Conservation (phyloP, 2,113 vertebrate genomes). For the Trogon surrucura region DNA sequence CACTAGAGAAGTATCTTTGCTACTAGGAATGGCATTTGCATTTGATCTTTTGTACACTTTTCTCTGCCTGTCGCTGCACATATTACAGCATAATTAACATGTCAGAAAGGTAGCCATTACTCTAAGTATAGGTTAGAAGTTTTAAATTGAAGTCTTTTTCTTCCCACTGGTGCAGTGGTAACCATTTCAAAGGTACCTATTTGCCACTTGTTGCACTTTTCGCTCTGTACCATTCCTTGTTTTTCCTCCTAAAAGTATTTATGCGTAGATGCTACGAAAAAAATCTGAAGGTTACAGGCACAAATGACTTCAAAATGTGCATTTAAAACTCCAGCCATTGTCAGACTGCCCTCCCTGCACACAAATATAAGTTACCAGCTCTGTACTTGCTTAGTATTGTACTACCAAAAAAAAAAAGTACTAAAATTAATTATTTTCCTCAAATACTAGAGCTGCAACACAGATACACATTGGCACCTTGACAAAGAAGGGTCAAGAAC, state of each 20-base stretch:
- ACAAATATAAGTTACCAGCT: neutral
- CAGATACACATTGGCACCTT: neutral
- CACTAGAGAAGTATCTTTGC: conserved; percentile 43
- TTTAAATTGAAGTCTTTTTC: neutral
- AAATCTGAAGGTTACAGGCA: neutral
- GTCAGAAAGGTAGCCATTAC: conserved; percentile 55
- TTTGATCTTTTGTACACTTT: conserved; percentile 41
- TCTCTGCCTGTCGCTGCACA: conserved; percentile 38
- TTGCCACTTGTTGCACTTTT: conserved; percentile 59
- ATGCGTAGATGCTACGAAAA: neutral
- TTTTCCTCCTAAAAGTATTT: neutral
- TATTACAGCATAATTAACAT: conserved; percentile 64
- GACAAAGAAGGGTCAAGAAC: neutral
- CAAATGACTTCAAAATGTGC: neutral
- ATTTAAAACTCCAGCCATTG: neutral
- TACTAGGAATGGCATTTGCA: conserved; percentile 42
- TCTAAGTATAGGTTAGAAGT: conserved; percentile 39
- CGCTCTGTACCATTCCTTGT: neutral
- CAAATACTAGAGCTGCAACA: neutral
- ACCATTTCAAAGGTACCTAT: conserved; percentile 13
- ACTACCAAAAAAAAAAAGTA: neutral
- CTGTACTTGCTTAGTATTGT: neutral
- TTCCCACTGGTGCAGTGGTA: neutral
- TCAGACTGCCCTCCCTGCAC: neutral
- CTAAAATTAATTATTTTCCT: neutral